These are phyloP conservation scores for Fulmarus glacialis DNA, from an alignment of 2,113 vertebrate species.

Conservation along the genomic window DNA sequence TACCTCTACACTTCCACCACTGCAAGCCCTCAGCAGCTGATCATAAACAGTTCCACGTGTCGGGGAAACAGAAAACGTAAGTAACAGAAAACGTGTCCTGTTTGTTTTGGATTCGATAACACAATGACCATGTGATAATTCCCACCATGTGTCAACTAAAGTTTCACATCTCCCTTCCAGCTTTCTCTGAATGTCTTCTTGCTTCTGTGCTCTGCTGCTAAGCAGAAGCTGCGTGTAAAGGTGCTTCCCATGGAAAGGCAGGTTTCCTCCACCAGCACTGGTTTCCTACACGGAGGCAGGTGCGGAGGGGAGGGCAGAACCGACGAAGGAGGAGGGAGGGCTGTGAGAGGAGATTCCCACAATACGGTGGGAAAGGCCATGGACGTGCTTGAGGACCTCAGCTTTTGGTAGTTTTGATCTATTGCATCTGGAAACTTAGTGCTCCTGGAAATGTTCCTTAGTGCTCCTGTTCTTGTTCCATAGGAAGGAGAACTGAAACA, in stretches of 20 bases:
- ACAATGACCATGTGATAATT: not conserved
- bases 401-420: not conserved
- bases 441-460: not conserved
- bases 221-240: not conserved
- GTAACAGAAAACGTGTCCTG: not conserved
- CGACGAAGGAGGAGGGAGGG: no score
- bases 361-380: not conserved
- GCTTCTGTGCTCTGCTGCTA: not conserved
- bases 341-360: not conserved
- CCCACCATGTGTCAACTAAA: not conserved
- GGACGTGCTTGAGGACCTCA: not conserved
- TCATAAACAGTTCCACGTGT: not conserved
- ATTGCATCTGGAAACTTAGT: not conserved
- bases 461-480: not conserved
- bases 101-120: not conserved
- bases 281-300: not conserved
- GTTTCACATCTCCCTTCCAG: not conserved
- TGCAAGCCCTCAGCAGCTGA: not conserved
- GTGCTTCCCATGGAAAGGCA: not conserved
- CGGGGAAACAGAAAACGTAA: not conserved
- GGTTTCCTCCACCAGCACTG: fast-evolving
- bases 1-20: not conserved
- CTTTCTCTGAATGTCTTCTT: fast-evolving
- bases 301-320: not conserved
- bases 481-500: not conserved